Base-by-base conservation (phyloP, 2,113 vertebrate species). In the Epinephelus moara region DNA sequence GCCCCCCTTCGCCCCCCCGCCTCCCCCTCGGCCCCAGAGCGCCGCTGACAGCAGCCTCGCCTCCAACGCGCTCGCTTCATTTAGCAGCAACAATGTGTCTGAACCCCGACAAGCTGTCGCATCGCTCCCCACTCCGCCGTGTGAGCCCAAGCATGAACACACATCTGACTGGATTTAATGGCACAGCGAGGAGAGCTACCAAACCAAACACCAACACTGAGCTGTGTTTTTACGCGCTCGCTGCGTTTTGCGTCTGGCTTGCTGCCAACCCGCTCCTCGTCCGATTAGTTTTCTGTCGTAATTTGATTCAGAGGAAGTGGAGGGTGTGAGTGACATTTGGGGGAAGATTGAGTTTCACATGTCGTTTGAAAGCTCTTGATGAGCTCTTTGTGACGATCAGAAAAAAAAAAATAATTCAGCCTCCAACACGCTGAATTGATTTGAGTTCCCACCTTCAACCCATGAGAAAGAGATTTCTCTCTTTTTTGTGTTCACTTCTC, bases 71-170 rank as follows among this genome's bases (percentile, higher is more conserved):
- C 70, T 91, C 70, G 90, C 91, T 94, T 94, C 89, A 91, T 93
- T 94, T 93, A 94, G 87, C 91, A 87, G 81, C 87, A 92, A 93
- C 92, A 93, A 93, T 93, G 90, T 90, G 81, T 92, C 84, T 93
- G 87, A 91, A 85, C 84, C 91, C 72, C 80, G 76, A 89, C 93
- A 90, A 93, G 92, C 92, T 93, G 93, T 94, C 90, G 78, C 85
- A 59, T 71, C 49, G 75, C 80, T 64, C 74, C 75, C 82, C 68
- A 17, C 89, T 91, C 86, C 33, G 40, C 85, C 37, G 42, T 75
- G 84, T 88, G 85, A 86, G 80, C 15, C 57, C 82, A 15, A 77
- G 86, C 86, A 64, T 85, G 88, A 89, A 73, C 78, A 21, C 78
- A 75, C 88, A 84, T 82, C 64, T 84, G 78, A 91, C 81, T 55